Evolutionary conservation across 92 coral and sea anemone genomes (phyloP).

Genomic region (Siderastrea radians): DNA sequence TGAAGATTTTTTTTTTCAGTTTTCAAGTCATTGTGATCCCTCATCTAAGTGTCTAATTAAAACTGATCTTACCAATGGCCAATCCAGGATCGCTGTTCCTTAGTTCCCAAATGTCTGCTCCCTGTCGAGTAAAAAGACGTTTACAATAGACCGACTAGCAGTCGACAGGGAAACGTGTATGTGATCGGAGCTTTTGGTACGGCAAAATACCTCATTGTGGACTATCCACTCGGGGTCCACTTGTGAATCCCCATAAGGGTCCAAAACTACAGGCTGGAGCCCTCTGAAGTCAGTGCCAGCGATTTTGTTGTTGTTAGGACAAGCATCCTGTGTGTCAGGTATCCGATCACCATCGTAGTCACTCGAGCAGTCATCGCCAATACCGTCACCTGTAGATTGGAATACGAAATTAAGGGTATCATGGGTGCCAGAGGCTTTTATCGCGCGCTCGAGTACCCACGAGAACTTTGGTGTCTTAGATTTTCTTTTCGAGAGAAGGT

Average conservation of each 20-base stretch:
- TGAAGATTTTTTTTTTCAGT: not conserved
- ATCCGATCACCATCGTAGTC: slow-evolving; percentile 77
- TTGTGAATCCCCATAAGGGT: slow-evolving; percentile 62
- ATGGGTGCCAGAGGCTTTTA: too few species aligned
- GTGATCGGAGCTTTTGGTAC: not conserved
- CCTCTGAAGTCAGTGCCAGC: slow-evolving; percentile 79
- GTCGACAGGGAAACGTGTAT: not conserved
- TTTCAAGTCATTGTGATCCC: not conserved
- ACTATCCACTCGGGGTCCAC: slow-evolving; percentile 78
- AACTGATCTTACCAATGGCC: slow-evolving; percentile 65
- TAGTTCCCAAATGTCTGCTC: slow-evolving; percentile 63
- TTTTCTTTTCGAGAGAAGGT: too few species aligned
- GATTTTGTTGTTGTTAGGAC: slow-evolving; percentile 62
- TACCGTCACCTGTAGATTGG: slow-evolving; percentile 57
- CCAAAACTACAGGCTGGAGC: slow-evolving; percentile 73
- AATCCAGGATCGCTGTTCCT: slow-evolving; percentile 78
- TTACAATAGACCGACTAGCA: not conserved
- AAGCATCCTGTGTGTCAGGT: slow-evolving; percentile 61
- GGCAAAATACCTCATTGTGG: slow-evolving; percentile 64
- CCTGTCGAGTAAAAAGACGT: slow-evolving; percentile 38
- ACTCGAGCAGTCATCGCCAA: slow-evolving; percentile 68
- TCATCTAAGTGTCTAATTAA: not conserved
- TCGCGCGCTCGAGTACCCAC: too few species aligned
- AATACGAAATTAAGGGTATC: not conserved
- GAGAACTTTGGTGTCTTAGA: too few species aligned